Percentiles rank a stretch among this genome's conserved stretches.
These are phyloP conservation scores for Acrocephalus arundinaceus DNA, from an alignment of 2,113 vertebrate genomes.

Conservation along the genomic window DNA sequence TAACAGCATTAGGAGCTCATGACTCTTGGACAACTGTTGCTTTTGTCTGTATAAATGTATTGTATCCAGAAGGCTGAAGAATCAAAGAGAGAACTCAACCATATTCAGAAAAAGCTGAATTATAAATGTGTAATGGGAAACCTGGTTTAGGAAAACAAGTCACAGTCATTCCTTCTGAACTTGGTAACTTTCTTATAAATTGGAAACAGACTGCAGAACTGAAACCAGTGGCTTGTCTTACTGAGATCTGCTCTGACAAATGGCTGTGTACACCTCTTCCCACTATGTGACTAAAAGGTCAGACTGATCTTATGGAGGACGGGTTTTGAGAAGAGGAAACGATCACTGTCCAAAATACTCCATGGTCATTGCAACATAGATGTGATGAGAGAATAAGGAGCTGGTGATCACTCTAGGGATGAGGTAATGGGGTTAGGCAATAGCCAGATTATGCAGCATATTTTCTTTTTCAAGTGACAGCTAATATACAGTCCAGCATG, in stretches of 20 bases:
- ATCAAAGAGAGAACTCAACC: background rate
- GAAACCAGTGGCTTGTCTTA: background rate
- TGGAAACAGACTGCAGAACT: background rate
- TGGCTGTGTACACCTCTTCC: background rate
- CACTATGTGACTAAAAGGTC: background rate
- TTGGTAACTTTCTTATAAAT: background rate
- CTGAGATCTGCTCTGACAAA: background rate
- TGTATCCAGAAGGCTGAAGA: background rate
- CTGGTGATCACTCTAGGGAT: background rate
- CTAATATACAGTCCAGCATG: background rate
- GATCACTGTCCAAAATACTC: background rate
- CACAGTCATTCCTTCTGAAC: background rate
- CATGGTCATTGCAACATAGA: background rate
- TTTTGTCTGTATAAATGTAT: background rate
- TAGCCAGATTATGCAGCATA: background rate
- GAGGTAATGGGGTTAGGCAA: constrained; percentile 25
- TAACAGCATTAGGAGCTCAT: background rate
- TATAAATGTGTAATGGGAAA: background rate
- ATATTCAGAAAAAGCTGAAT: background rate
- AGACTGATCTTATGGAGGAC: background rate
- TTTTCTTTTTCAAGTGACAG: background rate
- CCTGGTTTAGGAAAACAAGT: background rate
- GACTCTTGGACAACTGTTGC: background rate
- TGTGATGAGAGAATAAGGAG: background rate
- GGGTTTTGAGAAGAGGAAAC: background rate